Base-by-base conservation (phyloP, 2,888 invertebrate genomes). In the Conus canariensis region DNA sequence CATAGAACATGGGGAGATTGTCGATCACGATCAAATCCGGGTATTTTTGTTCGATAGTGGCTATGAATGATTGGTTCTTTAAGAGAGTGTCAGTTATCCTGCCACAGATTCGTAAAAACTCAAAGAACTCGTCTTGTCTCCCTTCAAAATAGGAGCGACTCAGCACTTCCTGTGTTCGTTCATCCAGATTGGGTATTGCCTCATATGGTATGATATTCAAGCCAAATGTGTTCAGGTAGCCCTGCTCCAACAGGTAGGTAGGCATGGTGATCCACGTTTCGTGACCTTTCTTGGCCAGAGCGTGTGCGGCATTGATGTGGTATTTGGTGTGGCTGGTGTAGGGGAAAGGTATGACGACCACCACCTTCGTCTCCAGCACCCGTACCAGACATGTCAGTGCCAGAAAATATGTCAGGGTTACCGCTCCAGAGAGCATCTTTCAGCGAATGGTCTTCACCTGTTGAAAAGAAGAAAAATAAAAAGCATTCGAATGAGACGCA, bases 241-340 rank as follows among this genome's bases (percentile, higher is more conserved):
- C 80, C 45, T 80, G 30, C 45, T 80, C 80, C 25, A 77, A 10
- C 30, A 80, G 12, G 80, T 80, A 80, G 80, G 30, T 45, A 10
- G 80, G 80, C 30, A 80, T 25, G 45, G 80, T 80, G 45, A 80
- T 45, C 80, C 80, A 80, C 80, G n/a, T 45, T 14, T 80, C 10
- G 45, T 80, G 80, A 45, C 80, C 80, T 30, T 14, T 30, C 45
- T 80, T 45, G 30, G 30, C 45, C 45, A 80, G 80, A 30, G 14
- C 4, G 6, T 45, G 30, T 12, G 80, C 80, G 10, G 45, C 45
- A 45, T 80, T 80, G 80, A 45, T 80, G 8, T 80, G 80, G 80
- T 80, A 80, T 80, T 80, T 80, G 30, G 30, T 80, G 45, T 80
- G 80, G 16, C 80, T 80, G 45, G 80, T 80, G 80, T 45, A 80